These are phyloP conservation scores for Meteorus colon DNA, from an alignment of 2,888 invertebrate genomes.

Conservation along the genomic window DNA sequence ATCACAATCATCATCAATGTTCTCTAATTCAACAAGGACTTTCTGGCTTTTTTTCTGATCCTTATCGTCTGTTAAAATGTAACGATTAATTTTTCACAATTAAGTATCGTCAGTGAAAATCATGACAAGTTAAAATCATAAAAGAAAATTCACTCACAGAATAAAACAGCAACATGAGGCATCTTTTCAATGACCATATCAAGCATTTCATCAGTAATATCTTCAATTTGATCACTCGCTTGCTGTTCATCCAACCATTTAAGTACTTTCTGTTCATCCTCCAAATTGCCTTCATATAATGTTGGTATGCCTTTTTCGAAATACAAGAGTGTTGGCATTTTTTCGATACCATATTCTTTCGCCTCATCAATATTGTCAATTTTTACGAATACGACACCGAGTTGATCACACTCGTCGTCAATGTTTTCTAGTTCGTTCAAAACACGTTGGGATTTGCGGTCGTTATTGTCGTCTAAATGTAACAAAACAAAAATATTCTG, in stretches of 20 bases:
- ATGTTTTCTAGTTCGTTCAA: slow-evolving; percentile 93
- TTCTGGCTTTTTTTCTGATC: slow-evolving; percentile 93
- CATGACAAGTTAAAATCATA: neutral
- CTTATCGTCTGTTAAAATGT: slow-evolving; percentile 83
- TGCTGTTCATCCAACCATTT: slow-evolving; percentile 90
- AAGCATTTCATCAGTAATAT: slow-evolving; percentile 95
- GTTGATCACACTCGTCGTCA: slow-evolving; percentile 92
- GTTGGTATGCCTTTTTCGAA: slow-evolving; percentile 91
- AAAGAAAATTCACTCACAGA: slow-evolving; percentile 82
- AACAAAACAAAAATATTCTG: neutral
- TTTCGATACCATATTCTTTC: slow-evolving; percentile 92
- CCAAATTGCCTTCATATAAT: slow-evolving; percentile 87
- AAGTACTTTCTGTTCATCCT: slow-evolving; percentile 91
- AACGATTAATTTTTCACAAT: neutral
- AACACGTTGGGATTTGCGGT: slow-evolving; percentile 88
- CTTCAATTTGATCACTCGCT: slow-evolving; percentile 93
- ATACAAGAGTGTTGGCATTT: slow-evolving; percentile 89
- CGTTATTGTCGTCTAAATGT: slow-evolving; percentile 87
- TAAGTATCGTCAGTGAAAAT: neutral
- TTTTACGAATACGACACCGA: slow-evolving; percentile 93
- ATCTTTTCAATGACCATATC: slow-evolving; percentile 91
- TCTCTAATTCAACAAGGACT: slow-evolving; percentile 87
- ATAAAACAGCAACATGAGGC: slow-evolving; percentile 91
- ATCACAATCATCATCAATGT: slow-evolving; percentile 95
- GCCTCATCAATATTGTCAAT: slow-evolving; percentile 94